Conservation (phyloP, 2,797 vertebrate species). For the Spheniscus humboldti region DNA sequence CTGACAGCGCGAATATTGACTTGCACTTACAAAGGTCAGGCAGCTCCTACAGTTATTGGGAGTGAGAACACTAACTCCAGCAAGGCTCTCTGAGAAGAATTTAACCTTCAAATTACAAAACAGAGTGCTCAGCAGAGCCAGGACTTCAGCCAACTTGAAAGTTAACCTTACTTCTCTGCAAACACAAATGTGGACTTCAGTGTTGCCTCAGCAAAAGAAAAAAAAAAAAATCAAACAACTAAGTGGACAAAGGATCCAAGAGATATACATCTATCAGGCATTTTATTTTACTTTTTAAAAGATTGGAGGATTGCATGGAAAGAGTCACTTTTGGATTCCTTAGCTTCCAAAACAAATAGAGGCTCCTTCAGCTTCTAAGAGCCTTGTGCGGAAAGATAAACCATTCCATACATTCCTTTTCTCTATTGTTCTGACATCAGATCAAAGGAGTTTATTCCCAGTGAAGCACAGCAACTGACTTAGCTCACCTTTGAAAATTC, state of each 20-base stretch:
- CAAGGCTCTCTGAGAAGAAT: conserved; percentile 52
- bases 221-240: neutral
- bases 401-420: conserved; percentile 37
- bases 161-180: conserved; percentile 19
- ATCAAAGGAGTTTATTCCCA: conserved; percentile 55
- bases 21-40: conserved; percentile 70
- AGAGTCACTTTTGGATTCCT: neutral
- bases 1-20: conserved; percentile 65
- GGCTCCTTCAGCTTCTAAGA: conserved; percentile 32
- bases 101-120: conserved; percentile 66
- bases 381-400: conserved; percentile 22
- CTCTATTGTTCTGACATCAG: conserved; percentile 39
- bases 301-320: neutral
- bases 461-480: neutral
- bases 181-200: neutral
- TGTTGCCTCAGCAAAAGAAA: neutral
- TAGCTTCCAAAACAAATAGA: conserved; percentile 21
- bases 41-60: conserved; percentile 57
- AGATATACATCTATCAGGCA: neutral
- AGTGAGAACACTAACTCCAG: conserved; percentile 57
- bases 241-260: neutral
- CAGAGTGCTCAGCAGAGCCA: conserved; percentile 7
- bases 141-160: conserved; percentile 22
- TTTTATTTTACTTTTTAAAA: conserved; percentile 36
- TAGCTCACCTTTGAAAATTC: conserved; percentile 53